Base-by-base conservation (phyloP, 2,797 vertebrate genomes). In the Parauchenoglanis ngamensis region DNA sequence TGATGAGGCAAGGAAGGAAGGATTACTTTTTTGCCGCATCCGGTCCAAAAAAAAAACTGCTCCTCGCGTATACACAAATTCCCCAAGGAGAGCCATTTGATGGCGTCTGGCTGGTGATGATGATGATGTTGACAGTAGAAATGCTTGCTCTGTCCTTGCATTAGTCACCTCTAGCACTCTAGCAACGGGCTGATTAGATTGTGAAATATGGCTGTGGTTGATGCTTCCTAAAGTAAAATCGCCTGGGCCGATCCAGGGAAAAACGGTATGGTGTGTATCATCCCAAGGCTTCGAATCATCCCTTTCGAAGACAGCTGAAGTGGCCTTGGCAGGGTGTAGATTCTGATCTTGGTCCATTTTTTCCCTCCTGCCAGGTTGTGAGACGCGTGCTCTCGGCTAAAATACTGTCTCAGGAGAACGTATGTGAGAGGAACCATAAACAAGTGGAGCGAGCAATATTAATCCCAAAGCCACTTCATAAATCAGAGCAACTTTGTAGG, bases 401-500 rank as follows among this genome's bases (percentile, higher is more conserved):
- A 95, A 96, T 94, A 95, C 91, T 88, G 83, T 86, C 92, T 76
- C 25, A 86, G 90, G 92, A 88, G 90, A 83, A 90, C 86, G 92
- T 49, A 94, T 92, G 92, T 86, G 49, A 88, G 93, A 89, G 90
- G 81, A 87, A 90, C 91, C 91, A 93, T 95, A 95, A 95, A 96
- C 94, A 94, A 93, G 89, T 72, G 85, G 63, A 90, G 80, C 83
- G 80, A 92, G 92, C 85, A 91, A 94, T 93, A 95, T 95, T 95
- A 93, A 95, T 94, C 94, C 90, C 92, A 92, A 91, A 93, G 91
- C 92, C 90, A 94, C 93, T 90, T 92, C 93, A 94, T 96, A 95
- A 95, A 95, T 95, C 95, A 93, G 89, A 40, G 46, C 2, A 88
- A 77, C 72, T 94, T 94, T 93, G 94, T 92, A 89, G 89, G 90